These are phyloP conservation scores for Balaeniceps rex DNA, from an alignment of 2,113 vertebrate species.

Conservation along the genomic window DNA sequence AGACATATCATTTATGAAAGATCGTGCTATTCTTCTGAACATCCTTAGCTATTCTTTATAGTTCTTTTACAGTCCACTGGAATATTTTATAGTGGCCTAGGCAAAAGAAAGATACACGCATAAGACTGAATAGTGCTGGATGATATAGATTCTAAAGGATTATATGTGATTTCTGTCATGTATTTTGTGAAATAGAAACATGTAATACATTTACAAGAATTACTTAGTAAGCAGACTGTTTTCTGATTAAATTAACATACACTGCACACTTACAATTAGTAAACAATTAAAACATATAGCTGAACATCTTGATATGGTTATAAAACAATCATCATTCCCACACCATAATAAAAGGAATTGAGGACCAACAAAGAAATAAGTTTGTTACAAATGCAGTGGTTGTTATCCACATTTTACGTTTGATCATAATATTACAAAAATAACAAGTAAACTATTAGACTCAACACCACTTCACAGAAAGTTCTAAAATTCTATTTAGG, in stretches of 20 bases:
- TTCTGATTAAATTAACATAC: conserved; percentile 28
- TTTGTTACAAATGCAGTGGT: neutral
- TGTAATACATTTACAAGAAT: conserved; percentile 18
- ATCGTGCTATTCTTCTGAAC: neutral
- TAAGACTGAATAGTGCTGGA: neutral
- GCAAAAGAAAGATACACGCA: neutral
- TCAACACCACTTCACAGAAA: conserved; percentile 12
- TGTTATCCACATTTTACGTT: neutral
- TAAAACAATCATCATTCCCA: conserved; percentile 30
- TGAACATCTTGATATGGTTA: neutral
- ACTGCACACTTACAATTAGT: conserved; percentile 23
- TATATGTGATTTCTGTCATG: neutral
- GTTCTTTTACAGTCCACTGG: neutral
- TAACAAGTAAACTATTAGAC: neutral
- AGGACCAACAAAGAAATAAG: conserved; percentile 2
- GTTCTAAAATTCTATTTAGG: neutral
- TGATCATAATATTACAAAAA: neutral
- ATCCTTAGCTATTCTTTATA: neutral
- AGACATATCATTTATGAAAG: neutral
- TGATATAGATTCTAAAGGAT: neutral
- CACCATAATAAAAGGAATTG: neutral
- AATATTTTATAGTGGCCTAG: neutral
- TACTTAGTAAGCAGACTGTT: conserved; percentile 33
- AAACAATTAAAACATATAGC: conserved; percentile 28
- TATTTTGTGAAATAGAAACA: conserved; percentile 17